Evolutionary conservation across 1,140 invertebrate genomes (phyloP).

Genomic region (Neelides sp.): DNA sequence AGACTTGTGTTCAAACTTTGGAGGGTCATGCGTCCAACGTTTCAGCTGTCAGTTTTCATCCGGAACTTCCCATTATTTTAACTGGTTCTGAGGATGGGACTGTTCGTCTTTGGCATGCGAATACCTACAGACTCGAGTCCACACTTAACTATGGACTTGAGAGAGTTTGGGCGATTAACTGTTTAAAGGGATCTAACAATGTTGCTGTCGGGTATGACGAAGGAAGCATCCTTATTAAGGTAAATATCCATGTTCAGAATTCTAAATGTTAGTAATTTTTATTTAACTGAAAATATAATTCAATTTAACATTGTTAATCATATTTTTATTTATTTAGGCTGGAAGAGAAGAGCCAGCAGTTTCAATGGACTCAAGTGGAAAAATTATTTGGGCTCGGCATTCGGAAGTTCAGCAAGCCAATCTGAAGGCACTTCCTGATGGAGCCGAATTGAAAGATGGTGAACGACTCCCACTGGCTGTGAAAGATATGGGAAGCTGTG

Average conservation of each 20-base stretch:
- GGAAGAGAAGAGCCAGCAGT: slow-evolving; percentile 97
- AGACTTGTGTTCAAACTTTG: slow-evolving; percentile 96
- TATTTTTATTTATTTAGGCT: slow-evolving; percentile 40
- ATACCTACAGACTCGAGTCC: slow-evolving; percentile 90
- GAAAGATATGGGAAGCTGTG: slow-evolving; percentile 98
- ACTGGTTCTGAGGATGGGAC: slow-evolving; percentile 97
- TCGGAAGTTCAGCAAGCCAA: slow-evolving; percentile 97
- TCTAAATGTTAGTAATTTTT: slow-evolving; percentile 4
- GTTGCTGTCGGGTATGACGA: slow-evolving; percentile 97
- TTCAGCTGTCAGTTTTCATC: slow-evolving; percentile 84
- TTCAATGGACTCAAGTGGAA: slow-evolving; percentile 92
- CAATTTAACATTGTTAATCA: not conserved
- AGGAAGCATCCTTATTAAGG: slow-evolving; percentile 91
- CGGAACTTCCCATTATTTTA: slow-evolving; percentile 90
- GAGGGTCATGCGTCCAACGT: slow-evolving; percentile 97
- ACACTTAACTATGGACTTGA: slow-evolving; percentile 97
- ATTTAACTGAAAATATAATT: slow-evolving; percentile 5
- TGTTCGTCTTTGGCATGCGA: slow-evolving; percentile 93
- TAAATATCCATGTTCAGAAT: slow-evolving; percentile 15
- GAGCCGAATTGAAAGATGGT: slow-evolving; percentile 71
- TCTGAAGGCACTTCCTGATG: slow-evolving; percentile 58
- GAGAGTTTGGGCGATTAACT: slow-evolving; percentile 93
- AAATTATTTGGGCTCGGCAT: slow-evolving; percentile 97
- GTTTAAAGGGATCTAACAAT: slow-evolving; percentile 89
- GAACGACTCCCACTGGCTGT: slow-evolving; percentile 81